A percentile compares a stretch with the other conserved stretches of the same genome.
Conservation (phyloP, 2,888 invertebrate species). For the Bugula neritina region DNA sequence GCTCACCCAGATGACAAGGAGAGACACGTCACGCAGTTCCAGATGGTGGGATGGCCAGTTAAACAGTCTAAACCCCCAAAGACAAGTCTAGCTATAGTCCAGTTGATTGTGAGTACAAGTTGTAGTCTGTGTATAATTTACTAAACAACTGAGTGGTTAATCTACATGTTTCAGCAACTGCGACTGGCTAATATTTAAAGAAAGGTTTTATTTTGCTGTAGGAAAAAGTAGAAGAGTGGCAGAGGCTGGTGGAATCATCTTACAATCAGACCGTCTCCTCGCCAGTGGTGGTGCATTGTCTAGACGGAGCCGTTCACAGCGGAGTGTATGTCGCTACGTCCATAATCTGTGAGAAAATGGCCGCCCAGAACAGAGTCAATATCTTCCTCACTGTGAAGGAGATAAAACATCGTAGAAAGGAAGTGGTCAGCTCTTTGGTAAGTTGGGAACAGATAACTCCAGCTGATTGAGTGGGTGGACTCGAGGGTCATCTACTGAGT, state of each 20-base stretch:
- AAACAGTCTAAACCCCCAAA: conserved; percentile 8
- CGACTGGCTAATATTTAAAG: too few relatives aligned
- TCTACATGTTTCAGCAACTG: too few relatives aligned
- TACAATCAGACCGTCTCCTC: neutral
- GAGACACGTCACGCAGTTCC: conserved; percentile 44
- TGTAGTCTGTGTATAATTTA: too few relatives aligned
- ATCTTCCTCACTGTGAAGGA: conserved; percentile 49
- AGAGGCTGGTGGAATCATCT: conserved; percentile 29
- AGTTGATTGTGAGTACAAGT: neutral
- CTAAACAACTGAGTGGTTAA: too few relatives aligned
- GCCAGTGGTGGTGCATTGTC: conserved; percentile 46
- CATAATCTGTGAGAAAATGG: conserved; percentile 42
- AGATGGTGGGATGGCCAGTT: conserved; percentile 37
- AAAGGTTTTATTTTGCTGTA: too few relatives aligned
- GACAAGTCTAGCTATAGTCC: neutral
- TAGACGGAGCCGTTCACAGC: conserved; percentile 49
- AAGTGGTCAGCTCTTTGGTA: conserved; percentile 41
- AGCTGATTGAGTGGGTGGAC: too few relatives aligned
- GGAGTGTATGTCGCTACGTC: conserved; percentile 44
- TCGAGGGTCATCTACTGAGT: too few relatives aligned
- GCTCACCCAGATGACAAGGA: conserved; percentile 33
- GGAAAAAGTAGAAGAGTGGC: conserved; percentile 39
- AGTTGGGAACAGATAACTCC: too few relatives aligned
- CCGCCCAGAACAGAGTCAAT: conserved; percentile 44
- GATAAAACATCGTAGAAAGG: conserved; percentile 43